Evolutionary conservation across 2,797 vertebrate species (phyloP).

Genomic region (Bryconaethiops microstoma): DNA sequence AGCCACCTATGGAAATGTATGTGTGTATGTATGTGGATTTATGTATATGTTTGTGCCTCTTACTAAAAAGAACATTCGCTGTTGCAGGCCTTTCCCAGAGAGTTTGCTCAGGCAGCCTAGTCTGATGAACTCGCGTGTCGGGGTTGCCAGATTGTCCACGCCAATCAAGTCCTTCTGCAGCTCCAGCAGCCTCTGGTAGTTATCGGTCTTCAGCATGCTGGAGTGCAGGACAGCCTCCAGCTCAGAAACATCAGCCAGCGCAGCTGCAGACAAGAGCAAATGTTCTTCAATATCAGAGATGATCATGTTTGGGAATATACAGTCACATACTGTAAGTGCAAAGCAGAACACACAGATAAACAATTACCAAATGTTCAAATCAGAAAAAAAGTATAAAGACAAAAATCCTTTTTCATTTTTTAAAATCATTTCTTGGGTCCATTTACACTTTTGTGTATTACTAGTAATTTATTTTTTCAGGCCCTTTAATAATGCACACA

Average conservation of each 20-base stretch:
- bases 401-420: no score
- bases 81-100: conserved; percentile 97
- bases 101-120: conserved; percentile 97
- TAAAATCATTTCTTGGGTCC: no score
- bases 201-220: conserved; percentile 94
- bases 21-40: conserved; percentile 6
- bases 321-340: not conserved
- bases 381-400: no score
- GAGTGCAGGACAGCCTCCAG: conserved; percentile 91
- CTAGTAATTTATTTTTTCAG: no score
- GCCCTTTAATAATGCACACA: no score
- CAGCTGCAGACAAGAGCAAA: conserved; percentile 76
- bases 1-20: not conserved
- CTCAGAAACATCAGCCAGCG: conserved; percentile 92
- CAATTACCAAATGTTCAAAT: not conserved
- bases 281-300: not conserved
- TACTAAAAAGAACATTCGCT: conserved; percentile 99
- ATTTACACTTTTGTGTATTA: no score
- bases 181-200: conserved; percentile 96
- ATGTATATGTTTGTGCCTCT: conserved; percentile 20
- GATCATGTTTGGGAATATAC: not conserved
- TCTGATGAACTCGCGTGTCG: conserved; percentile 95
- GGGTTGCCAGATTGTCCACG: conserved; percentile 88
- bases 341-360: not conserved
- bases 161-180: conserved; percentile 95